These are phyloP conservation scores for Paradoxurus hermaphroditus DNA, from an alignment of 2,113 vertebrate genomes.

Conservation along the genomic window DNA sequence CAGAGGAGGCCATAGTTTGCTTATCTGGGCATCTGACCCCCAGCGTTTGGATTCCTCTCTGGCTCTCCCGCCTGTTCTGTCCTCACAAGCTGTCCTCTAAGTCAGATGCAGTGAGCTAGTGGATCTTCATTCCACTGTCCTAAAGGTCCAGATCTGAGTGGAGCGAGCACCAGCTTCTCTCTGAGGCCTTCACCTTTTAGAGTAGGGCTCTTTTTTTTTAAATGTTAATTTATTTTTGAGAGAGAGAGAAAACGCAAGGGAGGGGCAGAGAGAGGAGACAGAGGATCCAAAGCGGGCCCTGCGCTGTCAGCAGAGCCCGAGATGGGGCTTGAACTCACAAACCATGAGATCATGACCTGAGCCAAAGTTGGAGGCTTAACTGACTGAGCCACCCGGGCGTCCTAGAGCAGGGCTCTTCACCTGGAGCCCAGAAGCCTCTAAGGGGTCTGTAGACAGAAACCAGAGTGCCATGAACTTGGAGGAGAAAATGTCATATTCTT, in stretches of 20 bases:
- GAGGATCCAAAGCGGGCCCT: too few species aligned
- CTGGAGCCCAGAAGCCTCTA: neutral
- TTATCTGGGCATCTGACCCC: neutral
- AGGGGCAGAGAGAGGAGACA: too few species aligned
- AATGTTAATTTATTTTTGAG: too few species aligned
- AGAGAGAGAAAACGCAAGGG: too few species aligned
- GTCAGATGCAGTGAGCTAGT: neutral
- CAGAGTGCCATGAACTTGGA: neutral
- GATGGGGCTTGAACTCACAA: too few species aligned
- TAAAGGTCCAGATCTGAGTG: neutral
- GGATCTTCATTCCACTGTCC: neutral
- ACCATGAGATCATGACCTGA: too few species aligned
- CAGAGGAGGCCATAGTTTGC: neutral
- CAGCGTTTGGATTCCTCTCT: accelerated
- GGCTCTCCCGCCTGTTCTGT: neutral
- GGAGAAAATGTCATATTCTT: neutral
- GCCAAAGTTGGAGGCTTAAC: too few species aligned
- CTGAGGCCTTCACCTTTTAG: neutral
- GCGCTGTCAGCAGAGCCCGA: too few species aligned
- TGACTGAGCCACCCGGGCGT: too few species aligned
- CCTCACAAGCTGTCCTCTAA: neutral
- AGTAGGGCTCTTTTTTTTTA: neutral
- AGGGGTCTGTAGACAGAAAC: neutral
- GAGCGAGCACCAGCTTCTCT: neutral
- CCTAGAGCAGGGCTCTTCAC: neutral